These are phyloP conservation scores for Asobara japonica DNA, from an alignment of 1,140 invertebrate genomes.

Conservation along the genomic window DNA sequence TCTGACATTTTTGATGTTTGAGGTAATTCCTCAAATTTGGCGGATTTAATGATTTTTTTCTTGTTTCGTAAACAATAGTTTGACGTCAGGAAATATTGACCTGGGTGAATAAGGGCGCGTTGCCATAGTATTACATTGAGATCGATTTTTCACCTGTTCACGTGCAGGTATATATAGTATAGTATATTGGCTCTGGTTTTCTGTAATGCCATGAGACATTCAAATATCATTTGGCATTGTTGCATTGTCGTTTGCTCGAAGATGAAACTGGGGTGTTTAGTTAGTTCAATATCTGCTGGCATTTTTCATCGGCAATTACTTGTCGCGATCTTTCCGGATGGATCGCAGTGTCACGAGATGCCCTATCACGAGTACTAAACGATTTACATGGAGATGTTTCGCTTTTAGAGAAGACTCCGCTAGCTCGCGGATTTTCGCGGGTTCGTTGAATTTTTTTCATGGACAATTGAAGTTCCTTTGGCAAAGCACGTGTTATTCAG, in stretches of 20 bases:
- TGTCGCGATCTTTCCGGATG: neutral
- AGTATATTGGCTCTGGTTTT: neutral
- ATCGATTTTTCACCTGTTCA: conserved; percentile 33
- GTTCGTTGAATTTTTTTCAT: neutral
- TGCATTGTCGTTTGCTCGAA: neutral
- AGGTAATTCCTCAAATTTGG: too few relatives aligned
- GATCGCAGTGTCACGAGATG: conserved; percentile 25
- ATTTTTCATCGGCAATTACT: neutral
- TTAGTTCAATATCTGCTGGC: neutral
- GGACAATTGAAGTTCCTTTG: too few relatives aligned
- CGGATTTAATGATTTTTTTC: too few relatives aligned
- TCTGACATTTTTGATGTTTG: too few relatives aligned
- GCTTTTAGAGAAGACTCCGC: neutral
- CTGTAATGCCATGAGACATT: neutral
- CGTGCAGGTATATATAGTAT: neutral
- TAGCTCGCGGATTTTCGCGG: neutral
- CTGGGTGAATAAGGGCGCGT: conserved; percentile 27
- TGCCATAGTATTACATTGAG: conserved; percentile 31
- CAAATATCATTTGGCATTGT: neutral
- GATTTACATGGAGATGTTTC: neutral
- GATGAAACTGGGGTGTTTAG: neutral
- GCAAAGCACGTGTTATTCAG: too few relatives aligned
- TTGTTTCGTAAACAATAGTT: neutral
- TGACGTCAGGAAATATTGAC: conserved; percentile 27
- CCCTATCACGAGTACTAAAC: conserved; percentile 27